phyloP scores from a whole-genome alignment of 2,113 vertebrate species.

The Pangasianodon hypophthalmus region DNA sequence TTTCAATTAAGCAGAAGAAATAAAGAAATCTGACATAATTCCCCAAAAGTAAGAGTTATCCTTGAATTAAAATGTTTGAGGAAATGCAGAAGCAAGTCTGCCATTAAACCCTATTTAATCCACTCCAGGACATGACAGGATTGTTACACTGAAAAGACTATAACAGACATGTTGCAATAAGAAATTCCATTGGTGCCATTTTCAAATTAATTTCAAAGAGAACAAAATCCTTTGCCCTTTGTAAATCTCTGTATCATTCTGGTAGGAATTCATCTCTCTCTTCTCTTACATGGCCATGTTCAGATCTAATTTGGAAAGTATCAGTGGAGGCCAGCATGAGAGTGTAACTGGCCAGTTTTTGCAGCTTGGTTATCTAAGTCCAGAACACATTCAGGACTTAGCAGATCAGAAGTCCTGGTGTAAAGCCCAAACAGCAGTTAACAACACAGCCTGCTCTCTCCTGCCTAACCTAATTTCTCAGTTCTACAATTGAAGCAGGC shows the following conservation, averaged over 20 bases:
- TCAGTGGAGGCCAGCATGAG: not conserved
- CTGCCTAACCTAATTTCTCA: not conserved
- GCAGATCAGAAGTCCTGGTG: not conserved
- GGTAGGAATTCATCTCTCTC: not conserved
- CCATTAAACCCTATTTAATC: constrained; percentile 53
- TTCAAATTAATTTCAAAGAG: constrained; percentile 10
- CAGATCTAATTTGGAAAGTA: not conserved
- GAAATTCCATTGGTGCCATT: constrained; percentile 30
- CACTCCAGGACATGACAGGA: constrained; percentile 47
- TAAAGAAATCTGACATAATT: constrained; percentile 50
- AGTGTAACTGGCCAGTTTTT: not conserved
- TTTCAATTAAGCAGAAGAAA: constrained; percentile 42
- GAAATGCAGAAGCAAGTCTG: constrained; percentile 50
- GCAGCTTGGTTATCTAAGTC: not conserved
- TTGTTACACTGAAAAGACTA: constrained; percentile 40
- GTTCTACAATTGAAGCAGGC: constrained; percentile 7
- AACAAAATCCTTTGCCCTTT: constrained; percentile 25
- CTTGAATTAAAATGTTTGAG: constrained; percentile 51
- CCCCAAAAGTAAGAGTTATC: constrained; percentile 47
- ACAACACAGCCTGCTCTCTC: not conserved
- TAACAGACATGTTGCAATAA: constrained; percentile 26
- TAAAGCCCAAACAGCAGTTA: constrained; percentile 14
- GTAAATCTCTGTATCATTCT: not conserved
- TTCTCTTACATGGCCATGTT: not conserved
- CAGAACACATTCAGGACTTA: constrained; percentile 4